phyloP scores from a whole-genome alignment of 2,797 vertebrate species.

The Heliangelus exortis region DNA sequence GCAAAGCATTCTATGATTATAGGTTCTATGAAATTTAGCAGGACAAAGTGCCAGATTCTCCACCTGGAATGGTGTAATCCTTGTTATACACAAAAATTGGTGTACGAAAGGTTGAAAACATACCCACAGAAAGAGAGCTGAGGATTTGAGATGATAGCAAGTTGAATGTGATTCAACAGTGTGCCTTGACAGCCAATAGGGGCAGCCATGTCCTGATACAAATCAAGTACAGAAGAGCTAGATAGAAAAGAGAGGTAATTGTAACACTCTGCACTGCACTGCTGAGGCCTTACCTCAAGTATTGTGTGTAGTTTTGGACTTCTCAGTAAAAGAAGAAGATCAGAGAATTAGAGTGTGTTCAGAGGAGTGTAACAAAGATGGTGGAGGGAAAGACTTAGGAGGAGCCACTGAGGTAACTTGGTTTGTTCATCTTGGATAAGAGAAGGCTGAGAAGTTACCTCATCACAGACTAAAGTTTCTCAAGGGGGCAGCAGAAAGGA shows the following conservation, averaged over 20 bases:
- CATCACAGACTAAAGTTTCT: background rate
- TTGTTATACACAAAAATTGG: background rate
- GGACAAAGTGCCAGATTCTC: background rate
- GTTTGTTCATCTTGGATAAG: background rate
- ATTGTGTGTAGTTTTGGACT: background rate
- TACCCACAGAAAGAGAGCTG: too few species aligned
- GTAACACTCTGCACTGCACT: background rate
- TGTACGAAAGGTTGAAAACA: background rate
- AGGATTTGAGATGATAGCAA: background rate
- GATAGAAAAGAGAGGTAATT: background rate
- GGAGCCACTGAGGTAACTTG: background rate
- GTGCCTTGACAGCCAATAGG: background rate
- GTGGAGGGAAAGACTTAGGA: background rate
- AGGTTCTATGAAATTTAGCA: background rate
- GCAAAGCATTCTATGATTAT: too few species aligned
- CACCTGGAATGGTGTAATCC: background rate
- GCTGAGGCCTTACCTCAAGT: background rate
- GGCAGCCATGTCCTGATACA: background rate
- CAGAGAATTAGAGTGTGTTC: background rate
- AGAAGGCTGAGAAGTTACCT: background rate
- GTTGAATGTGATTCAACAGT: background rate
- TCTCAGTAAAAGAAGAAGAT: background rate
- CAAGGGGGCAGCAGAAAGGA: accelerated
- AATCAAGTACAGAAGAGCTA: background rate
- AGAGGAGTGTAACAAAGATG: background rate